phyloP scores from a whole-genome alignment of 1,140 invertebrate species.

The Metopolophium dirhodum region DNA sequence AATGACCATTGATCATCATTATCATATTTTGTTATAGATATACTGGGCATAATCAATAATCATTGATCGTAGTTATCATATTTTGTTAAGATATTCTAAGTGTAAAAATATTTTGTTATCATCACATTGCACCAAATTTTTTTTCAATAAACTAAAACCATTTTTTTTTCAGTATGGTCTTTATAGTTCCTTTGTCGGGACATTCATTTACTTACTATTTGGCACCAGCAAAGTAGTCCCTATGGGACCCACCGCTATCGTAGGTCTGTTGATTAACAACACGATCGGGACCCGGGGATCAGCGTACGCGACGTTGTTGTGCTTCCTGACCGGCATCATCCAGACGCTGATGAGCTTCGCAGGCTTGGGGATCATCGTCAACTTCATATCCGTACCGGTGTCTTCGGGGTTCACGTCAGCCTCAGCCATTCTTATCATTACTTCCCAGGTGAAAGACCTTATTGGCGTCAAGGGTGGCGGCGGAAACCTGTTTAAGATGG shows the following conservation, averaged over 20 bases:
- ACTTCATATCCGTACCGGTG: conserved; percentile 92
- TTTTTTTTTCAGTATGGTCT: conserved; percentile 76
- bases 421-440: conserved; percentile 87
- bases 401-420: conserved; percentile 94
- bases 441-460: conserved; percentile 87
- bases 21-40: not conserved
- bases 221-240: conserved; percentile 91
- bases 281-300: conserved; percentile 71
- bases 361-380: conserved; percentile 88
- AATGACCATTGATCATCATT: not conserved
- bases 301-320: conserved; percentile 80
- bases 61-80: not conserved
- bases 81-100: not conserved
- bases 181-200: conserved; percentile 89
- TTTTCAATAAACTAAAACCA: not conserved
- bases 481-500: conserved; percentile 75
- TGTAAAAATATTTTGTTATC: not conserved
- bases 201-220: conserved; percentile 88
- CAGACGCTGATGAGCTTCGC: conserved; percentile 85
- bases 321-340: conserved; percentile 79
- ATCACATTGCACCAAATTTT: not conserved
- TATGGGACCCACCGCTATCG: conserved; percentile 84
- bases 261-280: conserved; percentile 81
- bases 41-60: not conserved
- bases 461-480: conserved; percentile 82